These are phyloP conservation scores for Drosophila sulfurigaster DNA, from an alignment of 1,140 invertebrate species.

Conservation along the genomic window DNA sequence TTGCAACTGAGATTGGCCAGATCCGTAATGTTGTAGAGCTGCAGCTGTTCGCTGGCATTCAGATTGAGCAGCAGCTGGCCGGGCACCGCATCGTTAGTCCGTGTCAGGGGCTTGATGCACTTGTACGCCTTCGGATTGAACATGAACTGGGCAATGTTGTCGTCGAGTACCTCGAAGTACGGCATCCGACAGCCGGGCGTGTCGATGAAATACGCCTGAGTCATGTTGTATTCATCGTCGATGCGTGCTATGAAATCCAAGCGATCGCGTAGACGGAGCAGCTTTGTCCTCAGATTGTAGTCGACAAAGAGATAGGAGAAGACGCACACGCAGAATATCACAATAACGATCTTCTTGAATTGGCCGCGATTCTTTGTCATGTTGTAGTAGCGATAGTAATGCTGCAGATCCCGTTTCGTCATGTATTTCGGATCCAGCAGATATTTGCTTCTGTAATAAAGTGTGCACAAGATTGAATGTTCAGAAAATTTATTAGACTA, in stretches of 20 bases:
- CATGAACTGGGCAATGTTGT: constrained; percentile 85
- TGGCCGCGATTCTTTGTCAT: constrained; percentile 70
- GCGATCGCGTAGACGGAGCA: constrained; percentile 66
- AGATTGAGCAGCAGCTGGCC: constrained; percentile 86
- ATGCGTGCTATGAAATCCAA: constrained; percentile 77
- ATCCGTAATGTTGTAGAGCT: constrained; percentile 86
- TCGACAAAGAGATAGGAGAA: constrained; percentile 79
- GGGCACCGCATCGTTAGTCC: constrained; percentile 64
- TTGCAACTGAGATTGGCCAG: constrained; percentile 86
- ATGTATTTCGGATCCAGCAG: constrained; percentile 80
- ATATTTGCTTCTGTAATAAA: constrained; percentile 71
- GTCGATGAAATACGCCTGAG: constrained; percentile 87
- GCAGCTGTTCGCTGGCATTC: constrained; percentile 88
- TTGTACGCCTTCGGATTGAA: constrained; percentile 84
- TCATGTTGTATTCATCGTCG: constrained; percentile 70
- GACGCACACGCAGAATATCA: constrained; percentile 76
- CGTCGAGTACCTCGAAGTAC: constrained; percentile 90
- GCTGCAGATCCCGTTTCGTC: constrained; percentile 77
- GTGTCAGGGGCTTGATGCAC: constrained; percentile 84
- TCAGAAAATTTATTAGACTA: constrained; percentile 4
- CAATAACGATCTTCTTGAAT: constrained; percentile 77
- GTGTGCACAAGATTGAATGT: background rate
- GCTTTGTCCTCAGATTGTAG: constrained; percentile 76
- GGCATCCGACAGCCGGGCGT: constrained; percentile 93
- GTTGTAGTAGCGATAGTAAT: constrained; percentile 78